Percentiles rank a stretch among this genome's conserved stretches.
phyloP scores from a whole-genome alignment of 2,888 invertebrate genomes.

The Phortica okadai region DNA sequence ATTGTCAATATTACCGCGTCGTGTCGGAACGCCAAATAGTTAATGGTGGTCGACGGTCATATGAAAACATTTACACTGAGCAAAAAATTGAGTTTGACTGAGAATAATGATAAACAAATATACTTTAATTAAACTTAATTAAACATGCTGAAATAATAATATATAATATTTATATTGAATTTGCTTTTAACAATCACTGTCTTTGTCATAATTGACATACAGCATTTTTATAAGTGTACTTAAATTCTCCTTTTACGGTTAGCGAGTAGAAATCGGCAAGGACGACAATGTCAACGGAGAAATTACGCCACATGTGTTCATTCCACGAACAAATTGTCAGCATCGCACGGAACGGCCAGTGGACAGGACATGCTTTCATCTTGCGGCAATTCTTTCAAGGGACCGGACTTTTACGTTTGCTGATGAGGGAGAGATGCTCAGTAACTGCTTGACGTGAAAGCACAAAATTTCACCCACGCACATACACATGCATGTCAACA shows the following conservation, averaged over 20 bases:
- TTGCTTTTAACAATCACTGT: too few relatives aligned
- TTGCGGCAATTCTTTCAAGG: constrained; percentile 69
- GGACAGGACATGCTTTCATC: constrained; percentile 60
- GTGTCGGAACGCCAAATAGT: constrained; percentile 12
- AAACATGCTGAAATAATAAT: too few relatives aligned
- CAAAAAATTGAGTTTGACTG: constrained; percentile 28
- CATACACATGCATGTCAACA: constrained; percentile 4
- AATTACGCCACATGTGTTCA: constrained; percentile 73
- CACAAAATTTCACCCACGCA: constrained; percentile 20
- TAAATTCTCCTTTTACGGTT: constrained; percentile 68
- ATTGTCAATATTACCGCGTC: background rate
- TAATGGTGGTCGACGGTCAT: constrained; percentile 18
- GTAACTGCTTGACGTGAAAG: background rate
- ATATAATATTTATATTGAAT: too few relatives aligned
- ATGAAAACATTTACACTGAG: constrained; percentile 43
- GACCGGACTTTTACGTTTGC: constrained; percentile 43
- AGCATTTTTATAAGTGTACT: constrained; percentile 50
- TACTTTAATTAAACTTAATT: too few relatives aligned
- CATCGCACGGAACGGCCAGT: constrained; percentile 65
- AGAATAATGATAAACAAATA: background rate
- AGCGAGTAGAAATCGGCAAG: constrained; percentile 66
- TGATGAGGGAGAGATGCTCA: constrained; percentile 51
- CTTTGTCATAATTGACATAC: too few relatives aligned
- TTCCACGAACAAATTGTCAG: constrained; percentile 71
- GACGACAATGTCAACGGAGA: constrained; percentile 55